phyloP scores from a whole-genome alignment of 2,113 vertebrate genomes.

The Rhegmatorhina hoffmannsi region DNA sequence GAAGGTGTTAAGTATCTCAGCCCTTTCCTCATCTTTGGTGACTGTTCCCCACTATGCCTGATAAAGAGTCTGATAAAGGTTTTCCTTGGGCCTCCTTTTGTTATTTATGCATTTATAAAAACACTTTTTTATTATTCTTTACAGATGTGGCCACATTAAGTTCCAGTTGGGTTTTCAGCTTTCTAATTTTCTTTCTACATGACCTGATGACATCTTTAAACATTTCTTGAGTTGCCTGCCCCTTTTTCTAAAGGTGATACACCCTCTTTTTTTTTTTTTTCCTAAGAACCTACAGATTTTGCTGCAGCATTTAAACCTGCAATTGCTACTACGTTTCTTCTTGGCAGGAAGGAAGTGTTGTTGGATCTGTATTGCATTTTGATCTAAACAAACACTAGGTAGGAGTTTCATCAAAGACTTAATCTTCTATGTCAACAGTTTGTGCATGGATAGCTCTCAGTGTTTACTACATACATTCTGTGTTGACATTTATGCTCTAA shows the following conservation, averaged over 20 bases:
- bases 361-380: not conserved
- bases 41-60: too few relatives aligned
- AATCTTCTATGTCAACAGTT: not conserved
- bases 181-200: not conserved
- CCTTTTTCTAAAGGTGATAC: not conserved
- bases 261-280: not conserved
- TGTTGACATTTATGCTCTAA: not conserved
- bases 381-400: not conserved
- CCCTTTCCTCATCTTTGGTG: not conserved
- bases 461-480: not conserved
- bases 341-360: not conserved
- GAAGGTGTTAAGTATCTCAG: not conserved
- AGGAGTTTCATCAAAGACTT: not conserved
- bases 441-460: not conserved
- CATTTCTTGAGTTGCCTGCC: not conserved
- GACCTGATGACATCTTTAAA: not conserved
- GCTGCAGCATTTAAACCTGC: not conserved
- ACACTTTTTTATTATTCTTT: not conserved
- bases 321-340: not conserved
- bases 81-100: not conserved
- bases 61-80: not conserved
- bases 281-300: not conserved
- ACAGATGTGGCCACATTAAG: not conserved
- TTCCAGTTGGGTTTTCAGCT: accelerated
- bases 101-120: not conserved